A percentile compares a stretch with the other conserved stretches of the same genome.
These are phyloP conservation scores for Saccopteryx bilineata DNA, from an alignment of 2,113 vertebrate genomes.

Conservation along the genomic window DNA sequence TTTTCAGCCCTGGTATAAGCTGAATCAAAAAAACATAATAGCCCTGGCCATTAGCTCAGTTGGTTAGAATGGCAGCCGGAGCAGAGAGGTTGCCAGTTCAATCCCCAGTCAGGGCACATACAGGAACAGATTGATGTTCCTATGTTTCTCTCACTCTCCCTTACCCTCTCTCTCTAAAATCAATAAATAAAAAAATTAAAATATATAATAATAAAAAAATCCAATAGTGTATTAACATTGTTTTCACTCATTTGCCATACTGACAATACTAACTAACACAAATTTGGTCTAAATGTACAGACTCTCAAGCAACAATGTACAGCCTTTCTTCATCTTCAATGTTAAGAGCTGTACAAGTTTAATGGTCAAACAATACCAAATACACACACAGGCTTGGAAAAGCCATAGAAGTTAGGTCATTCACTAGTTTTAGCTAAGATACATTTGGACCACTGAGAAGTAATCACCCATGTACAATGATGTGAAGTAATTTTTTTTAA, in stretches of 20 bases:
- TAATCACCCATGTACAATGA: slow-evolving; percentile 81
- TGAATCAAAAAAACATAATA: slow-evolving; percentile 71
- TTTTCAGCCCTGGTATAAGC: slow-evolving; percentile 86
- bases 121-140: too few species aligned
- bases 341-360: slow-evolving; percentile 79
- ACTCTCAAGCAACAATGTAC: slow-evolving; percentile 89
- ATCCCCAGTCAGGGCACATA: too few species aligned
- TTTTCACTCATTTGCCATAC: slow-evolving; percentile 89
- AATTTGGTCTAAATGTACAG: slow-evolving; percentile 93
- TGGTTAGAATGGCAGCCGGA: too few species aligned
- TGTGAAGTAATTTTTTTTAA: slow-evolving; percentile 73
- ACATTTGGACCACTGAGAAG: slow-evolving; percentile 82
- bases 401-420: slow-evolving; percentile 80
- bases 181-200: too few species aligned
- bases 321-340: slow-evolving; percentile 85
- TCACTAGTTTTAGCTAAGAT: slow-evolving; percentile 84
- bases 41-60: too few species aligned
- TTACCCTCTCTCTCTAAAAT: too few species aligned
- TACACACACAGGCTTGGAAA: slow-evolving; percentile 86
- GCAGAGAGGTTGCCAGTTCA: too few species aligned
- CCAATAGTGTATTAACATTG: slow-evolving; percentile 86
- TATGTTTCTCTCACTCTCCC: too few species aligned
- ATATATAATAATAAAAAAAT: slow-evolving; percentile 70
- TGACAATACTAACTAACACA: slow-evolving; percentile 95
- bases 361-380: slow-evolving; percentile 85